These are phyloP conservation scores for Camelus bactrianus DNA, from an alignment of 2,113 vertebrate genomes.

Conservation along the genomic window DNA sequence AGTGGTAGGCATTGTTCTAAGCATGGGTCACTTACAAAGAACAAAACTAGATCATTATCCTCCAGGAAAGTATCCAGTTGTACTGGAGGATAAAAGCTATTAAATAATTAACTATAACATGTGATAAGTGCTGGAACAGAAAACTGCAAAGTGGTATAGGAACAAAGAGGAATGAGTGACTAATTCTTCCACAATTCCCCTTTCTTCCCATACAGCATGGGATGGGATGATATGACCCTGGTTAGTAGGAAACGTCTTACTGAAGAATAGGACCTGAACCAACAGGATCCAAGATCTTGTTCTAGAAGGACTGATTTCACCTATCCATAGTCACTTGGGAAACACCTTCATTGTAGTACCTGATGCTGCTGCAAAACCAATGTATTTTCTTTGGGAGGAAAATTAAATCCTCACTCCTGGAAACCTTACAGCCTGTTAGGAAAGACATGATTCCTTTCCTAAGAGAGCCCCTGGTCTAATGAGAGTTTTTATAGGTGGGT, in stretches of 20 bases:
- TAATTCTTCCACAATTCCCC: neutral
- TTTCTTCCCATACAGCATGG: neutral
- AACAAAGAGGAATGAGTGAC: constrained; percentile 4
- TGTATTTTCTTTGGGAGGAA: neutral
- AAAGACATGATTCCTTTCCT: constrained; percentile 26
- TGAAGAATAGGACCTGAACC: neutral
- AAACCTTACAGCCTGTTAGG: neutral
- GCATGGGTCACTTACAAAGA: constrained; percentile 15
- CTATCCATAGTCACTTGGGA: constrained; percentile 2
- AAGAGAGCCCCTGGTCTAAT: neutral
- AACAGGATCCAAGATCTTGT: neutral
- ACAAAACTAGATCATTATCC: neutral
- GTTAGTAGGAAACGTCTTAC: neutral
- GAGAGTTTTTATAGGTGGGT: neutral
- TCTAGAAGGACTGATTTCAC: constrained; percentile 11
- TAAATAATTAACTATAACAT: constrained; percentile 46
- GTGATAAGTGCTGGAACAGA: constrained; percentile 9
- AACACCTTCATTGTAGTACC: neutral
- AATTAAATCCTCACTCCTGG: neutral
- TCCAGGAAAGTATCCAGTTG: constrained; percentile 32
- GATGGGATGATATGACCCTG: neutral
- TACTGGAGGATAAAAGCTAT: constrained; percentile 6
- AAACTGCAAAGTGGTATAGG: neutral
- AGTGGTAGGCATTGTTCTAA: neutral
- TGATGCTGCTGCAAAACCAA: constrained; percentile 18